These are phyloP conservation scores for Athetis lepigone DNA, from an alignment of 2,888 invertebrate genomes.

Conservation along the genomic window DNA sequence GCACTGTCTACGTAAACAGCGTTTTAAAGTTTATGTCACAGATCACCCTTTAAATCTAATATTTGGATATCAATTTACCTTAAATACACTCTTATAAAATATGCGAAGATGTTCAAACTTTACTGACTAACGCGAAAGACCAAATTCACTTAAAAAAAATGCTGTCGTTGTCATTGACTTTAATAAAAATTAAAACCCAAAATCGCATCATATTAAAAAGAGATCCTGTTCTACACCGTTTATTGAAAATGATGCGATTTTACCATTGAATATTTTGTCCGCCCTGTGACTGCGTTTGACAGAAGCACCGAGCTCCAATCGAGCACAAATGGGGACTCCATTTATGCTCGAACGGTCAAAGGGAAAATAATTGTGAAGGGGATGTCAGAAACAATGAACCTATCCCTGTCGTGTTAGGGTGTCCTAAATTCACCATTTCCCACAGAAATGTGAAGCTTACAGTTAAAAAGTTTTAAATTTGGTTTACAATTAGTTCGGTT, in stretches of 20 bases:
- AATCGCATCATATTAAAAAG: too few relatives aligned
- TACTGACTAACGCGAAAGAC: too few relatives aligned
- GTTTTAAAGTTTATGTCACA: constrained; percentile 50
- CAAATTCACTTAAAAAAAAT: too few relatives aligned
- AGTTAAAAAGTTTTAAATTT: background rate
- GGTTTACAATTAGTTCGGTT: background rate
- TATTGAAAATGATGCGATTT: too few relatives aligned
- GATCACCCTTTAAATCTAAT: constrained; percentile 9
- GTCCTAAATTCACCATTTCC: too few relatives aligned
- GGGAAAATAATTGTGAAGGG: background rate
- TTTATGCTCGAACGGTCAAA: background rate
- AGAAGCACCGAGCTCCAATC: background rate
- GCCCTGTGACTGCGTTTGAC: background rate
- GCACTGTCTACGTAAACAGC: constrained; percentile 51
- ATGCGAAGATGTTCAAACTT: too few relatives aligned
- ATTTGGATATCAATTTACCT: background rate
- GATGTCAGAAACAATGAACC: background rate
- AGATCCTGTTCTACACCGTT: too few relatives aligned
- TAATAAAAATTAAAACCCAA: too few relatives aligned
- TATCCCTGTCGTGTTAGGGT: background rate
- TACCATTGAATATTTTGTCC: background rate
- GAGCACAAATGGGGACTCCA: too few relatives aligned
- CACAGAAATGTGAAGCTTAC: background rate
- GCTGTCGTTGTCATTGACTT: too few relatives aligned
- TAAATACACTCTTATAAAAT: too few relatives aligned